phyloP scores from a whole-genome alignment of 2,113 vertebrate genomes.

The Cromileptes altivelis region DNA sequence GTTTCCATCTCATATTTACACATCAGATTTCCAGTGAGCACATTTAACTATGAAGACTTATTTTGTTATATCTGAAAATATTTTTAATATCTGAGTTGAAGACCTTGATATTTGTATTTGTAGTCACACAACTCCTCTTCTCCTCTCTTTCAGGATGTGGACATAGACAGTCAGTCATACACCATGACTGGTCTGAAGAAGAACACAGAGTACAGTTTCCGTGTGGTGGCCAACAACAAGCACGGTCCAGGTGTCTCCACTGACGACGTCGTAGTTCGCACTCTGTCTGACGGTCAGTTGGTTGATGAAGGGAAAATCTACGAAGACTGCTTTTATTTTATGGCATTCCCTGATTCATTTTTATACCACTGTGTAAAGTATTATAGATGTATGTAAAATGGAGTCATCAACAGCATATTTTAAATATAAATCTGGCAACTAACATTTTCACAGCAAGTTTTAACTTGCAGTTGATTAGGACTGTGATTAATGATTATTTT shows the following conservation, averaged over 20 bases:
- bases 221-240: constrained; percentile 97
- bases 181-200: constrained; percentile 92
- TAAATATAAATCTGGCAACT: neutral
- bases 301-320: neutral
- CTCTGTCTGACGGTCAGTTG: constrained; percentile 92
- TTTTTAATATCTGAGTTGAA: neutral
- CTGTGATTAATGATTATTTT: neutral
- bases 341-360: neutral
- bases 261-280: constrained; percentile 89
- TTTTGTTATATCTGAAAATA: neutral
- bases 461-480: neutral
- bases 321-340: neutral
- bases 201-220: constrained; percentile 94
- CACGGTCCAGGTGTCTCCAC: constrained; percentile 97
- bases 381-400: no score
- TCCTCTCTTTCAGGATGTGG: constrained; percentile 87
- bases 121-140: neutral
- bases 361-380: neutral
- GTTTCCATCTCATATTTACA: neutral
- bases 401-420: neutral
- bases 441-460: neutral
- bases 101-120: no score
- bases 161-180: constrained; percentile 88
- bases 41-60: neutral
- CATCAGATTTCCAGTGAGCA: neutral